Evolutionary conservation across 2,797 vertebrate species (phyloP).

Genomic region (Pseudocheirus occidentalis): DNA sequence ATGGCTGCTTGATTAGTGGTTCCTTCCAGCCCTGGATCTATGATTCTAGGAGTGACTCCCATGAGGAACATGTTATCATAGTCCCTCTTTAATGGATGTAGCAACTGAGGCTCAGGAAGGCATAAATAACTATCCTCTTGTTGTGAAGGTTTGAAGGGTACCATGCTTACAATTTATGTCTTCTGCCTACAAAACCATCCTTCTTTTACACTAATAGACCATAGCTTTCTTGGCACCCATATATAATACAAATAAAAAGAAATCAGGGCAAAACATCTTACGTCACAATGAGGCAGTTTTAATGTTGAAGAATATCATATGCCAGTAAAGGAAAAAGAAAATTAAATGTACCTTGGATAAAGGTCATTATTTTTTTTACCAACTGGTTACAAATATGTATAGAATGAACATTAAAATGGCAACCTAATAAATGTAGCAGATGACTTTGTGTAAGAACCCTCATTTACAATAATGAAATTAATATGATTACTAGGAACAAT

Average conservation of each 20-base stretch:
- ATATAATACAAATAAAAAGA: neutral
- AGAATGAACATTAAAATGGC: neutral
- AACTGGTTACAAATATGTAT: neutral
- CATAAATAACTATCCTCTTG: neutral
- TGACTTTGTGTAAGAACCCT: neutral
- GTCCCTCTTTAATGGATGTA: neutral
- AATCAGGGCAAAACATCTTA: neutral
- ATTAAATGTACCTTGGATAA: neutral
- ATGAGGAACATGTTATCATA: neutral
- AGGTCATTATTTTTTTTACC: neutral
- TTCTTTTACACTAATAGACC: neutral
- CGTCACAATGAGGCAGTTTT: neutral
- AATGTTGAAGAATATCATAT: neutral
- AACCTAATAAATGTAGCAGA: neutral
- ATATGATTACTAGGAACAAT: neutral
- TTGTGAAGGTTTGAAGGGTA: neutral
- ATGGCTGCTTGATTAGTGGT: neutral
- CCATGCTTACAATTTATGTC: neutral
- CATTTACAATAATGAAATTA: neutral
- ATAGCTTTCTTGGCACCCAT: neutral
- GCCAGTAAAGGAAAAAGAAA: neutral
- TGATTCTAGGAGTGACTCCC: neutral
- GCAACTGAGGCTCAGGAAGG: neutral
- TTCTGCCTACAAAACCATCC: neutral
- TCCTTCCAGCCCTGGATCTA: neutral